Percentiles rank a stretch among this genome's conserved stretches.
These are phyloP conservation scores for Chironomus tentans DNA, from an alignment of 2,888 invertebrate genomes.

Conservation along the genomic window DNA sequence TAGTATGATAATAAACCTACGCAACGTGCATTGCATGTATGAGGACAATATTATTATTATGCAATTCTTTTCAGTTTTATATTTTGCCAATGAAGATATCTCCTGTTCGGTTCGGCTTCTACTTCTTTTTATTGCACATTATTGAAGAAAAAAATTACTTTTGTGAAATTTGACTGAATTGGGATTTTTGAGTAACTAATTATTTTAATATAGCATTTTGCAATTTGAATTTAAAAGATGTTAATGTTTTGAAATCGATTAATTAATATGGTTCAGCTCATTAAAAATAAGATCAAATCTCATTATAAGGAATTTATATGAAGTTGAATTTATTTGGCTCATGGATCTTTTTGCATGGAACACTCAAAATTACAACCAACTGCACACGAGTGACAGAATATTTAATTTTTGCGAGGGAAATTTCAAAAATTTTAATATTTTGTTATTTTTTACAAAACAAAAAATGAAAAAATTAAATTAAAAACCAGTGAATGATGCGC, in stretches of 20 bases:
- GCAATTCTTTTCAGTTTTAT: neutral
- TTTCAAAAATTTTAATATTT: neutral
- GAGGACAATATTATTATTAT: constrained; percentile 18
- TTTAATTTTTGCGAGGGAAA: neutral
- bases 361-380: too few species aligned
- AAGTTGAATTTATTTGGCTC: too few species aligned
- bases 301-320: too few species aligned
- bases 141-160: neutral
- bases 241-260: too few species aligned
- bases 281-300: too few species aligned
- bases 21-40: constrained; percentile 5
- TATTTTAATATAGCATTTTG: too few species aligned
- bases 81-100: constrained; percentile 15
- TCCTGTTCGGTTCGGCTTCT: neutral
- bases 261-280: too few species aligned
- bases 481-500: constrained; percentile 5
- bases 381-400: too few species aligned
- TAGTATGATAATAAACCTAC: constrained; percentile 20
- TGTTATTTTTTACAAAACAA: neutral
- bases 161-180: neutral
- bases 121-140: too few species aligned
- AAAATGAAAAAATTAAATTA: constrained; percentile 2
- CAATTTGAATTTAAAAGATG: too few species aligned
- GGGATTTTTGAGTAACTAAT: too few species aligned
- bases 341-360: too few species aligned